Evolutionary conservation across 2,797 vertebrate species (phyloP).

Genomic region (Eleutherodactylus coqui): DNA sequence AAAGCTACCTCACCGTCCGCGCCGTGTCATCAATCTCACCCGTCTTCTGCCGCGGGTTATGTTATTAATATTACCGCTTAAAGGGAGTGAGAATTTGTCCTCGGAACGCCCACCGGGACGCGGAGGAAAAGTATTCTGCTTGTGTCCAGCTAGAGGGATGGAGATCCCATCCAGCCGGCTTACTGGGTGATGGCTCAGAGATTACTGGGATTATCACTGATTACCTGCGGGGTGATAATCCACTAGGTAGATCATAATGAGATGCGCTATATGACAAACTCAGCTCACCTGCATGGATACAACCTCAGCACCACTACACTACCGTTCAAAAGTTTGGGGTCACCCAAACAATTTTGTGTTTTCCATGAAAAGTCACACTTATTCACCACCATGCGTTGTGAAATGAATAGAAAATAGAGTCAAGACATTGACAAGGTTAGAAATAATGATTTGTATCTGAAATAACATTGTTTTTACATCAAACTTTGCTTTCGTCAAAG

Average conservation of each 20-base stretch:
- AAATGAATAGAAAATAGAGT: too few species aligned
- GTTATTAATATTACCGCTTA: conserved; percentile 40
- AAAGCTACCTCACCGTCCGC: conserved; percentile 1
- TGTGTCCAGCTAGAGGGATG: not conserved
- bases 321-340: too few species aligned
- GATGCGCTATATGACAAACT: not conserved
- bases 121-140: not conserved
- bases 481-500: too few species aligned
- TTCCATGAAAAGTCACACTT: too few species aligned
- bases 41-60: conserved; percentile 18
- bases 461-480: too few species aligned
- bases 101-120: conserved; percentile 19
- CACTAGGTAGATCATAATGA: too few species aligned
- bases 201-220: not conserved
- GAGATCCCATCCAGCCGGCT: not conserved
- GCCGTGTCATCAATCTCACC: conserved; percentile 31
- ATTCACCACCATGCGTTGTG: too few species aligned
- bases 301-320: not conserved
- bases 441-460: too few species aligned
- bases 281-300: not conserved
- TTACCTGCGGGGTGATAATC: not conserved
- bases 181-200: not conserved
- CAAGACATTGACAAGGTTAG: too few species aligned
- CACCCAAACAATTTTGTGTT: too few species aligned
- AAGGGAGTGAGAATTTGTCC: conserved; percentile 10